phyloP scores from a whole-genome alignment of 2,113 vertebrate species.

The Rhynchomys soricoides region DNA sequence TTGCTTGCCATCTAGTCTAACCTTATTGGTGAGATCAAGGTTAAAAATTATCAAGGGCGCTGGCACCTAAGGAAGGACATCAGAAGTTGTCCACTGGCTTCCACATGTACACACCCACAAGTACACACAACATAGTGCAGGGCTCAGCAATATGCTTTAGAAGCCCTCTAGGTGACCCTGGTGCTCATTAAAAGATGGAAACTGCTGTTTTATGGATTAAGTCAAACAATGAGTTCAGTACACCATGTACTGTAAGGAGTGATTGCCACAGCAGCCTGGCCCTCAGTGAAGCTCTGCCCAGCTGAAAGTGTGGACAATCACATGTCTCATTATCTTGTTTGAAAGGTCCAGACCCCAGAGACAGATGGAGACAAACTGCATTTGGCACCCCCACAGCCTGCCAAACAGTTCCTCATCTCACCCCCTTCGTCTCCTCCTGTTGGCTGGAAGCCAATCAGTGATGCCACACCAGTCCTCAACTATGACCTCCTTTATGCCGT shows the following conservation, averaged over 20 bases:
- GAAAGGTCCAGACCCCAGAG: constrained; percentile 90
- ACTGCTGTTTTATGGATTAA: background rate
- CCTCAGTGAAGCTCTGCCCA: background rate
- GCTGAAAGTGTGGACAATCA: background rate
- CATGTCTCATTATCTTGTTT: constrained; percentile 56
- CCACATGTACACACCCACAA: background rate
- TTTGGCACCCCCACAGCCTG: constrained; percentile 92
- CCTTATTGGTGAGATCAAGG: background rate
- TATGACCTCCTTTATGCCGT: constrained; percentile 93
- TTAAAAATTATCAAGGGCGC: too few species aligned
- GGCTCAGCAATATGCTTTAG: too few species aligned
- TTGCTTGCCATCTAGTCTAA: background rate
- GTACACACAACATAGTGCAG: background rate
- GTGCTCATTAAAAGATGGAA: background rate
- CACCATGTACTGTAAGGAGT: background rate
- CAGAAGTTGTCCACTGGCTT: too few species aligned
- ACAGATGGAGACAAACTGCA: constrained; percentile 93
- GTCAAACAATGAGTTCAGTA: background rate
- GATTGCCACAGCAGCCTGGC: background rate
- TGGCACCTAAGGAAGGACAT: background rate
- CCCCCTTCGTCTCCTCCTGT: constrained; percentile 92
- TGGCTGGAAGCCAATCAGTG: constrained; percentile 92
- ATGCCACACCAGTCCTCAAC: constrained; percentile 92
- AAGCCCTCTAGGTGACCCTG: background rate
- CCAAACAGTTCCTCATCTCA: constrained; percentile 94